A percentile compares a stretch with the other conserved stretches of the same genome.
Conservation (phyloP, 2,888 invertebrate species). For the Sinelater perroti region DNA sequence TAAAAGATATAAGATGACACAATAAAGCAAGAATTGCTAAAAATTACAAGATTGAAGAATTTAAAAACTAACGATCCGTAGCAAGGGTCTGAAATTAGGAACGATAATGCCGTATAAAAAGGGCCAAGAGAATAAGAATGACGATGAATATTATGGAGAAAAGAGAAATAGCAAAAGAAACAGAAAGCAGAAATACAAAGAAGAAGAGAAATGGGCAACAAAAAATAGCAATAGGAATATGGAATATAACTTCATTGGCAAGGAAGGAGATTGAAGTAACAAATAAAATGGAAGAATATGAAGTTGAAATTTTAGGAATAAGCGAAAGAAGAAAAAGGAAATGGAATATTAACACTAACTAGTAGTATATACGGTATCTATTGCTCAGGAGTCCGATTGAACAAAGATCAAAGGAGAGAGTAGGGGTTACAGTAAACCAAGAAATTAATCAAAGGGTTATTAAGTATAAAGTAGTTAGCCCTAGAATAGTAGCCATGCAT, state of each 20-base stretch:
- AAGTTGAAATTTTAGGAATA: not conserved
- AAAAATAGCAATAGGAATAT: constrained; percentile 9
- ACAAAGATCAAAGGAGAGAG: not conserved
- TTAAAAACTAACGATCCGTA: no score
- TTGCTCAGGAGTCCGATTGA: not conserved
- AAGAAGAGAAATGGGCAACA: no score
- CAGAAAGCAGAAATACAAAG: no score
- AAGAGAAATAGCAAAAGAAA: no score
- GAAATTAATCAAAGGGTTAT: not conserved
- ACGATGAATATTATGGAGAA: no score
- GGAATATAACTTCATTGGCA: not conserved
- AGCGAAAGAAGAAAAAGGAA: not conserved
- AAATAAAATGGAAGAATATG: not conserved
- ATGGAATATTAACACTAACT: not conserved
- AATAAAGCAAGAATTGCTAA: no score
- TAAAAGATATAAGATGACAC: no score
- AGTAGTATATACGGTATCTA: not conserved
- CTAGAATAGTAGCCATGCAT: not conserved
- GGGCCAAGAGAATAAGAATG: no score
- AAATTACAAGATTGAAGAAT: no score
- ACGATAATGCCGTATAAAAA: no score
- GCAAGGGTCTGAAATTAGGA: no score
- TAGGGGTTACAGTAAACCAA: not conserved
- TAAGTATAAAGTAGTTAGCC: not conserved
- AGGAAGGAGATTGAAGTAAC: not conserved